Conservation (phyloP, 2,888 invertebrate species). For the Agrochola circellaris region DNA sequence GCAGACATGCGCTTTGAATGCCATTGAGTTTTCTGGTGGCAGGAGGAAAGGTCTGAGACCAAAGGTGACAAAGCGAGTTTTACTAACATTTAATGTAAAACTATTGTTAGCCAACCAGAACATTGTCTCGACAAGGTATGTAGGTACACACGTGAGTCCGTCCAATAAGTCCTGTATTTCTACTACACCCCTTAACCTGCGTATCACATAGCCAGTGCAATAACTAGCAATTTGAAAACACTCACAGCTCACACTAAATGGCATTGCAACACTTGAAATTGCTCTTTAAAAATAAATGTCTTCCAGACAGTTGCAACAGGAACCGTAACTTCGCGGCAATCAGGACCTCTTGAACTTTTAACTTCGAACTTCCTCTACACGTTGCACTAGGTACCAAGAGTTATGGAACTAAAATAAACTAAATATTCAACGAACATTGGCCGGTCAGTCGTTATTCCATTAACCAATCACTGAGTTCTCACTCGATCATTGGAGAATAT, state of each 20-base stretch:
- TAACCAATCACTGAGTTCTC: slow-evolving; percentile 25
- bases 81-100: not conserved
- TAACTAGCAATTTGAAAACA: not conserved
- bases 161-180: not conserved
- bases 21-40: not conserved
- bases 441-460: not conserved
- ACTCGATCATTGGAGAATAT: slow-evolving; percentile 28
- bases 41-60: not conserved
- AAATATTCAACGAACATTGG: slow-evolving; percentile 32
- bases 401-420: slow-evolving; percentile 2
- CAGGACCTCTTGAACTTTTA: slow-evolving; percentile 24
- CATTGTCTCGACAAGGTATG: not conserved
- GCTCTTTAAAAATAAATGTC: slow-evolving; percentile 26
- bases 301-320: not conserved
- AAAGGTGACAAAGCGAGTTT: not conserved
- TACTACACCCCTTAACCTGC: not conserved
- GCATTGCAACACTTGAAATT: not conserved
- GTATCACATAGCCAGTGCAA: not conserved
- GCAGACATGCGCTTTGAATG: not conserved
- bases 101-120: too few species aligned
- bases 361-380: slow-evolving; percentile 22
- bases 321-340: slow-evolving; percentile 12
- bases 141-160: not conserved
- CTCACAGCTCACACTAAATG: not conserved
- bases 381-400: not conserved